These are phyloP conservation scores for Heliconius nattereri DNA, from an alignment of 1,140 invertebrate genomes.

Conservation along the genomic window DNA sequence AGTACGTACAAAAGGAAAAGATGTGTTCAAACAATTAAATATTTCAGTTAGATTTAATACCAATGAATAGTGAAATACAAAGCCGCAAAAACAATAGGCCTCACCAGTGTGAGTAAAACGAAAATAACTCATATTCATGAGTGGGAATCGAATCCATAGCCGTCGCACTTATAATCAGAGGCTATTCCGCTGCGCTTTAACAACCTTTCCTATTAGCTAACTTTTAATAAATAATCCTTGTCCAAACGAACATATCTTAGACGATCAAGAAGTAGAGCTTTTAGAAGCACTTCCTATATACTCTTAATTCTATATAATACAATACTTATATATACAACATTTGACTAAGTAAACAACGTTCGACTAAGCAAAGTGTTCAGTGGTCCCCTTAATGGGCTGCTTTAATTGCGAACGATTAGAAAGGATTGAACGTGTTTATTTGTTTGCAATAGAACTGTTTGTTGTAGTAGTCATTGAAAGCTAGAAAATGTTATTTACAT, in stretches of 20 bases:
- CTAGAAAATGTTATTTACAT: not conserved
- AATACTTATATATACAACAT: not conserved
- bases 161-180: too few species aligned
- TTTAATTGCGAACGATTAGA: constrained; percentile 11
- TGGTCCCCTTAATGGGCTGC: not conserved
- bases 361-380: not conserved
- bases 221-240: not conserved
- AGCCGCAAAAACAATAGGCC: too few species aligned
- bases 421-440: constrained; percentile 12
- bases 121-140: too few species aligned
- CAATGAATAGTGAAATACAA: too few species aligned
- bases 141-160: too few species aligned
- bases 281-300: not conserved
- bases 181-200: too few species aligned
- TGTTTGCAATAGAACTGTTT: not conserved
- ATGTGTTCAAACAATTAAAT: too few species aligned
- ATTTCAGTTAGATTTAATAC: too few species aligned
- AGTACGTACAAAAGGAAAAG: too few species aligned
- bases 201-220: not conserved
- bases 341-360: not conserved
- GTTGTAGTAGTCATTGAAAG: not conserved
- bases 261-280: not conserved
- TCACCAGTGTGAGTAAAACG: too few species aligned
- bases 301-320: not conserved
- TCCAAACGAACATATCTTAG: not conserved